Evolutionary conservation across 1,140 invertebrate genomes (phyloP).

Genomic region (Drosophila novamexicana): DNA sequence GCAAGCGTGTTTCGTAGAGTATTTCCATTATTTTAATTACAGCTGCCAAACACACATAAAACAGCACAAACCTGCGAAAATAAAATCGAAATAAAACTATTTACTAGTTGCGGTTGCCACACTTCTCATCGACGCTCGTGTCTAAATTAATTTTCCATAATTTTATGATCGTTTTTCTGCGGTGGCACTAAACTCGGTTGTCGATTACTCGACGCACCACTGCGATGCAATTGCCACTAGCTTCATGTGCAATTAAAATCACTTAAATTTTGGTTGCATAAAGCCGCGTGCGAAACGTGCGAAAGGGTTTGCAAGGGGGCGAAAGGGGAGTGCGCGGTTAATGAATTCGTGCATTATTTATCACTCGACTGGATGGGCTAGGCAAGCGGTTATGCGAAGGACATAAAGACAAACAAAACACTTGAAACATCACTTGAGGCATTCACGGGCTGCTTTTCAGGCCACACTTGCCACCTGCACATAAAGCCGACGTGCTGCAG

Average conservation of each 20-base stretch:
- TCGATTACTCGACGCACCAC: neutral
- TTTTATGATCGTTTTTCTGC: constrained; percentile 54
- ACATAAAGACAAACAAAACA: constrained; percentile 44
- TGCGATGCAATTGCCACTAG: neutral
- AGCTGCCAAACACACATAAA: constrained; percentile 41
- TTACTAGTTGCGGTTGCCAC: constrained; percentile 69
- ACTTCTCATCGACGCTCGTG: constrained; percentile 4
- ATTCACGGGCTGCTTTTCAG: constrained; percentile 6
- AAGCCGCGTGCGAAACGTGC: neutral
- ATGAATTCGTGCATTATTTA: constrained; percentile 76
- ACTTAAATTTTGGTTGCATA: constrained; percentile 51
- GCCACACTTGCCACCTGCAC: neutral
- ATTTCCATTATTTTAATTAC: constrained; percentile 79
- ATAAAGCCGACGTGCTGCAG: neutral
- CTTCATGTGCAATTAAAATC: constrained; percentile 65
- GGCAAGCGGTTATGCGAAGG: constrained; percentile 37
- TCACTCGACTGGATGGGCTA: constrained; percentile 34
- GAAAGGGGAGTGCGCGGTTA: constrained; percentile 50
- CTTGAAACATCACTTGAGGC: constrained; percentile 18
- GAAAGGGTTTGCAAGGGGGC: neutral
- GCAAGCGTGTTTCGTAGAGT: constrained; percentile 42
- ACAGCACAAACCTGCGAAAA: neutral
- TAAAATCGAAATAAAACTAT: constrained; percentile 55
- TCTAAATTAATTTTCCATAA: constrained; percentile 74
- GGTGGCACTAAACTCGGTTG: constrained; percentile 24